phyloP scores from a whole-genome alignment of 2,888 invertebrate genomes.

The Spodoptera littoralis region DNA sequence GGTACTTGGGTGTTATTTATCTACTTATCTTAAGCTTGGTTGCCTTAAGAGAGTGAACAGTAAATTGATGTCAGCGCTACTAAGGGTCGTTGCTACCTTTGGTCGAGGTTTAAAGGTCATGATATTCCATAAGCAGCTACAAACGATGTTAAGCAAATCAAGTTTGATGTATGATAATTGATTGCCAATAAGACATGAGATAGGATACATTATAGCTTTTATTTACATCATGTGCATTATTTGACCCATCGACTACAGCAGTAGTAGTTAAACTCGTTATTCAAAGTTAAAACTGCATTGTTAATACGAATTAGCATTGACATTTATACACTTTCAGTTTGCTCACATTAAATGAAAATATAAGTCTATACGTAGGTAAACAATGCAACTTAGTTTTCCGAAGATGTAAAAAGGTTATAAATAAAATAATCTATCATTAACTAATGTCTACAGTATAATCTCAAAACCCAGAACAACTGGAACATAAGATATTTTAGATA shows the following conservation, averaged over 20 bases:
- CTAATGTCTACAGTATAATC: neutral
- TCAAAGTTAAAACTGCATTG: too few relatives aligned
- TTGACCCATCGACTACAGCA: too few relatives aligned
- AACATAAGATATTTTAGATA: conserved; percentile 3
- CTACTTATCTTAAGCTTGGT: conserved; percentile 36
- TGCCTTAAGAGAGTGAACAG: conserved; percentile 41
- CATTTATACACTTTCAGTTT: too few relatives aligned
- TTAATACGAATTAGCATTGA: too few relatives aligned
- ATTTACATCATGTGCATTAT: too few relatives aligned
- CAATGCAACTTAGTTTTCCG: too few relatives aligned
- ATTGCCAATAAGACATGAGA: neutral
- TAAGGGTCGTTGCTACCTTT: conserved; percentile 38
- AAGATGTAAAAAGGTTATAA: too few relatives aligned
- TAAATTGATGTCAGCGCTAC: conserved; percentile 35
- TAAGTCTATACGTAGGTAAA: too few relatives aligned
- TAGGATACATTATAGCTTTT: too few relatives aligned
- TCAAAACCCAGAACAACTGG: conserved; percentile 3
- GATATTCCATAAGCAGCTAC: conserved; percentile 16
- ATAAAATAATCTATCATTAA: too few relatives aligned
- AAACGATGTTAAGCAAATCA: neutral
- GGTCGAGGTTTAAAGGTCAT: conserved; percentile 31
- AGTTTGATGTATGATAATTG: neutral
- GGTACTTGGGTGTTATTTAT: conserved; percentile 47
- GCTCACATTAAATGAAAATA: too few relatives aligned
- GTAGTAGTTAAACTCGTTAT: too few relatives aligned